phyloP scores from a whole-genome alignment of 2,888 invertebrate genomes.

The Ramazzottius varieornatus region DNA sequence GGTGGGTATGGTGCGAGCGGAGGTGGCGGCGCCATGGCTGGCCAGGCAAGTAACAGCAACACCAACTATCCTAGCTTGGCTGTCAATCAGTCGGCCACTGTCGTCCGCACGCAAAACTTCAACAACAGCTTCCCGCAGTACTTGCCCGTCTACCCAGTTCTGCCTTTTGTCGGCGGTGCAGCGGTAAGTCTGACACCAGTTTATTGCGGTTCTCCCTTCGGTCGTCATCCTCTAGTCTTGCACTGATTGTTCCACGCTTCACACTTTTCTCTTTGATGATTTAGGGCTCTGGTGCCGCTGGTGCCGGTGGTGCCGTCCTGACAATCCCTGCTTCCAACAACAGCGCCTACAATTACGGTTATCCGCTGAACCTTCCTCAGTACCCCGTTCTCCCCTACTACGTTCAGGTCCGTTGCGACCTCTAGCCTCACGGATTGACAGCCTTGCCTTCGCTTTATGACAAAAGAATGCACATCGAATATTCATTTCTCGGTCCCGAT shows the following conservation, averaged over 20 bases:
- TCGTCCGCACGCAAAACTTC: not conserved
- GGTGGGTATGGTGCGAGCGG: too few relatives aligned
- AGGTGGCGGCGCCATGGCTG: too few relatives aligned
- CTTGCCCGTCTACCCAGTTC: not conserved
- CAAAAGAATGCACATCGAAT: too few relatives aligned
- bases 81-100: not conserved
- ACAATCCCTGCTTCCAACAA: not conserved
- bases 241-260: too few relatives aligned
- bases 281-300: too few relatives aligned
- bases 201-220: too few relatives aligned
- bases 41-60: not conserved
- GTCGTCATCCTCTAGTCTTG: too few relatives aligned
- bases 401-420: not conserved
- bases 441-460: too few relatives aligned
- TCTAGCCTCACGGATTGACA: too few relatives aligned
- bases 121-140: not conserved
- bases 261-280: too few relatives aligned
- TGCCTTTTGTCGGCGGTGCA: not conserved
- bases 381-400: not conserved
- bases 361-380: not conserved
- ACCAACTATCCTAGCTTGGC: not conserved
- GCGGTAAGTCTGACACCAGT: not conserved
- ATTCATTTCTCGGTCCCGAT: too few relatives aligned
- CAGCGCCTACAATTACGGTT: not conserved
- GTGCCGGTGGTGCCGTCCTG: too few relatives aligned